Percentiles rank a stretch among this genome's conserved stretches.
Evolutionary conservation across 2,113 vertebrate genomes (phyloP).

Genomic region (Mionectes macconnelli): DNA sequence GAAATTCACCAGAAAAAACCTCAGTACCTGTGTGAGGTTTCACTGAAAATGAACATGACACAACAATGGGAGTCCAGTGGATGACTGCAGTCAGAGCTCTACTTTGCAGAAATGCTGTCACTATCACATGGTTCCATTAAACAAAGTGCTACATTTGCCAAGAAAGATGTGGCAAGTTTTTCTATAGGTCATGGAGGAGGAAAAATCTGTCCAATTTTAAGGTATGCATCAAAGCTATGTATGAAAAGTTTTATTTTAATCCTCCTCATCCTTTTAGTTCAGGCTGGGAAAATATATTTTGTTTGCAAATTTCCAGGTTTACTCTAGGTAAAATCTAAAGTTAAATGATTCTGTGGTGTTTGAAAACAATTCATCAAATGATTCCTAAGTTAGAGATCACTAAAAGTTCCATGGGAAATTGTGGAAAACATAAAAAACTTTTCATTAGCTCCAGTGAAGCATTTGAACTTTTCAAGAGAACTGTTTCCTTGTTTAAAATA

Average conservation of each 20-base stretch:
- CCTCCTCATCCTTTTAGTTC: neutral
- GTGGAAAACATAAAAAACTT: neutral
- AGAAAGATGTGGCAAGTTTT: neutral
- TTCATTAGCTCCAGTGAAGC: neutral
- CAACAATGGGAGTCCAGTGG: neutral
- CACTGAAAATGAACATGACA: neutral
- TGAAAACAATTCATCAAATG: neutral
- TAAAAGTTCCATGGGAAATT: neutral
- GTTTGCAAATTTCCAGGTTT: neutral
- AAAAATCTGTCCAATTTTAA: neutral
- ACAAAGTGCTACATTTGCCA: neutral
- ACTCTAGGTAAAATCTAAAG: neutral
- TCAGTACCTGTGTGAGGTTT: neutral
- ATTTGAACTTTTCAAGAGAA: neutral
- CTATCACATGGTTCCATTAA: rapidly evolving
- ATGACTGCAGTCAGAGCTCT: neutral
- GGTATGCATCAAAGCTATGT: neutral
- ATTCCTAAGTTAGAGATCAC: neutral
- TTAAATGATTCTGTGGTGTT: neutral
- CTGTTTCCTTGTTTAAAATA: neutral
- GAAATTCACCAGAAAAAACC: neutral
- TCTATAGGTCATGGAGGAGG: neutral
- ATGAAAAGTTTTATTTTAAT: neutral
- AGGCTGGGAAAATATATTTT: neutral
- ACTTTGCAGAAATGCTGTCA: neutral